These are phyloP conservation scores for Agriotes lineatus DNA, from an alignment of 2,888 invertebrate genomes.

Conservation along the genomic window DNA sequence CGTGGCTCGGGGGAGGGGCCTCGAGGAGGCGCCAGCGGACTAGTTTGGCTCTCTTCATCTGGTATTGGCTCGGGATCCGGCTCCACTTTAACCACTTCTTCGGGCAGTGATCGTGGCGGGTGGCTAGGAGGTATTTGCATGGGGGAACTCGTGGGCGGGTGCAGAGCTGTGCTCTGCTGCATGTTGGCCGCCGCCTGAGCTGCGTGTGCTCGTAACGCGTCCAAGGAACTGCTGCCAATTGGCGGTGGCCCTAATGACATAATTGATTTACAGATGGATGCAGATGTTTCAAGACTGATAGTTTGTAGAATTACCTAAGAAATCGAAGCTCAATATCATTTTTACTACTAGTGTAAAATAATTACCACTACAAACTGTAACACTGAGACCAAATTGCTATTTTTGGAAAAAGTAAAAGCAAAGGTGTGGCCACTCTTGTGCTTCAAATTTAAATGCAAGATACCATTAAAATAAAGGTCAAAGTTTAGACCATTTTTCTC, in stretches of 20 bases:
- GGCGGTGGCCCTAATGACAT: slow-evolving; percentile 68
- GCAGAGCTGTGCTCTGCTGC: slow-evolving; percentile 61
- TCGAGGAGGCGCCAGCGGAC: slow-evolving; percentile 80
- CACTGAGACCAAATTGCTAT: too few species aligned
- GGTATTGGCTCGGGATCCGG: slow-evolving; percentile 71
- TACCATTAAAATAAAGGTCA: too few species aligned
- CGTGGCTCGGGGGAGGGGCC: slow-evolving; percentile 94
- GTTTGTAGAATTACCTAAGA: too few species aligned
- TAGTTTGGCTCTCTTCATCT: slow-evolving; percentile 86
- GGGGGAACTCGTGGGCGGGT: slow-evolving; percentile 69
- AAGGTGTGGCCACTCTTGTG: too few species aligned
- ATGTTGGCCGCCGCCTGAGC: slow-evolving; percentile 73
- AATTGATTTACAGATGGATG: too few species aligned
- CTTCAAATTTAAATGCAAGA: too few species aligned
- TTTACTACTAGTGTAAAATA: too few species aligned
- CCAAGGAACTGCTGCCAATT: slow-evolving; percentile 75
- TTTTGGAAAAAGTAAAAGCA: too few species aligned
- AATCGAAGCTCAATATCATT: too few species aligned
- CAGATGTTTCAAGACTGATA: too few species aligned
- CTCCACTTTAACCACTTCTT: slow-evolving; percentile 71
- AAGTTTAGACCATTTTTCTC: too few species aligned
- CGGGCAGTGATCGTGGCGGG: slow-evolving; percentile 48
- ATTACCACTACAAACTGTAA: too few species aligned
- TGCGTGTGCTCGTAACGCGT: slow-evolving; percentile 81
- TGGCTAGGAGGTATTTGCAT: slow-evolving; percentile 52